Base-by-base conservation (phyloP, 2,888 invertebrate genomes). In the Hedya salicella region DNA sequence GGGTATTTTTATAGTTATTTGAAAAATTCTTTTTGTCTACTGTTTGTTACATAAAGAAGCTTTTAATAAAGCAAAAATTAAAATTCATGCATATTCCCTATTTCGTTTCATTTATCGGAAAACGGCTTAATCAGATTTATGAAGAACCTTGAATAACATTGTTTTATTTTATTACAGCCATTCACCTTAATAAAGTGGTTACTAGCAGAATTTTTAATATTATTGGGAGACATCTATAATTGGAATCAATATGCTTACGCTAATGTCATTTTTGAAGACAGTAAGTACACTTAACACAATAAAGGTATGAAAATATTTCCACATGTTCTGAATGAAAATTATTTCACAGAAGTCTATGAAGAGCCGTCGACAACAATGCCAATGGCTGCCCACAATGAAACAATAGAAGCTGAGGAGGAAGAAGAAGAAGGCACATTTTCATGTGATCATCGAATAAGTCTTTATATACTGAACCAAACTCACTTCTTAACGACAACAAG, bases 381-480 rank as follows among this genome's bases (percentile, higher is more conserved):
- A 46, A 2, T 62, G 71, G 73, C 32, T n/a, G 32, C 13, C 57
- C 13, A 74, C 13, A 82, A 82, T 25, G 75, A 86, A 80, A 77
- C 87, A 70, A 74, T 78, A 52, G 78, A 78, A 3, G 79, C 86
- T n/a, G 86, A 89, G 46, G 87, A 87, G n/a, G 86, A 89, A 46
- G 88, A 87, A 17, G 85, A 92, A 71, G 87, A 91, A 60, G 78
- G 80, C 54, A 88, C 87, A 14, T 93, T 94, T 74, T 94, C 96
- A 1, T 97, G 97, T 82, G 97, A 97, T 81, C 95, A 95, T 78
- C 93, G 94, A 70, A 94, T 95, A 66, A 94, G 93, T 40, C 87
- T 97, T 3, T 97, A 95, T 80, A 94, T 95, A 56, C 82, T 96
- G 70, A 94, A 96, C 71, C 94, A 95, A 71, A 87, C 89, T 1